These are phyloP conservation scores for Tragelaphus strepsiceros DNA, from an alignment of 2,113 vertebrate species.

Conservation along the genomic window DNA sequence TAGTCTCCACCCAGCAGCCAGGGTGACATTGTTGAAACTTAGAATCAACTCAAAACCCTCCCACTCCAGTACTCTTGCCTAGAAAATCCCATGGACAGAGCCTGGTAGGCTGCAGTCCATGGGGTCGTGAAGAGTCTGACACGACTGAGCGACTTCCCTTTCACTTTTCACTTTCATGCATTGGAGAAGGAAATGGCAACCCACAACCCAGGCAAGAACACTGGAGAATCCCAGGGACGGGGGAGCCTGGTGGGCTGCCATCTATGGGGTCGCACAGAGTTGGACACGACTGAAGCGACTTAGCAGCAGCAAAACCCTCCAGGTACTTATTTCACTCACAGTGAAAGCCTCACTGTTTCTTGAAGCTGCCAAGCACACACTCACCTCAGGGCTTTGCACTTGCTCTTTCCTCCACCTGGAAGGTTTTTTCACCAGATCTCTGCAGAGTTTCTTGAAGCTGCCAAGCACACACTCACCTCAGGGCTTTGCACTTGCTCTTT, in stretches of 20 bases:
- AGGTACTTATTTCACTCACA: not conserved
- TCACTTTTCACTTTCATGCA: too few relatives aligned
- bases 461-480: not conserved
- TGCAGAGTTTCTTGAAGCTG: not conserved
- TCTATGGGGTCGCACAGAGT: too few relatives aligned
- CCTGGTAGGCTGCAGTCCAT: too few relatives aligned
- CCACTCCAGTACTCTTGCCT: too few relatives aligned
- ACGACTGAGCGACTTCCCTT: too few relatives aligned
- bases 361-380: not conserved
- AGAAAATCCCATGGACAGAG: too few relatives aligned
- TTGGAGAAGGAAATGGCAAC: too few relatives aligned
- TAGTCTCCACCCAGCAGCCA: not conserved
- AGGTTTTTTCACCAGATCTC: not conserved
- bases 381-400: not conserved
- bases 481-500: not conserved
- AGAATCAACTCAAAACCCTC: not conserved
- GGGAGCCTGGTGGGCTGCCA: too few relatives aligned
- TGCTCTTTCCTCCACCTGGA: not conserved
- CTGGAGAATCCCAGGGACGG: too few relatives aligned
- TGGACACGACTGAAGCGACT: too few relatives aligned
- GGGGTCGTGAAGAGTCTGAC: too few relatives aligned
- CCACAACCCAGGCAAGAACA: too few relatives aligned
- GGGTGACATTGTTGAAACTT: not conserved
- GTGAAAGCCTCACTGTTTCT: not conserved
- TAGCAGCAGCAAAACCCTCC: not conserved